Evolutionary conservation across 2,113 vertebrate species (phyloP), one percentile per base, ranked within the genome.

Genomic region (Otis tarda): DNA sequence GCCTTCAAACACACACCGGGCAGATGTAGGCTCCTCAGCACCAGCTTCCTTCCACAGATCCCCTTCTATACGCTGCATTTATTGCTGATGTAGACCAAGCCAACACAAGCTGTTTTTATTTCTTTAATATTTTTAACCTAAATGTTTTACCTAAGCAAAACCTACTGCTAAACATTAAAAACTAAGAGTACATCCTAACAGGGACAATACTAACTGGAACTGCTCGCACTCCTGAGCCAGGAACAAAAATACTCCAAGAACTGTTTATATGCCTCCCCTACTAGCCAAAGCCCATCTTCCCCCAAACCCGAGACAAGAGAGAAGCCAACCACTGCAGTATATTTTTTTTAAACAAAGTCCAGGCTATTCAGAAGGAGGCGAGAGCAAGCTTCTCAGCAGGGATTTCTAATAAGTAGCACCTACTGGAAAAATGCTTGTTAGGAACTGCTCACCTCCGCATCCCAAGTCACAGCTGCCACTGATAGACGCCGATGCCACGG

Each of bases 401-500:
- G n/a, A 70, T 53, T 79, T 69, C 41, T 50, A 56, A 28, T 9
- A 50, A 45, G 47, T 55, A 89, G 63, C 50, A 76, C 1, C 41
- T 45, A 24, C 20, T 30, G 28, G 55, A 33, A 56, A 37, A 79
- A 73, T 0, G 1, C 74, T 55, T 57, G 10, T 39, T 39, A 76
- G 33, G 43, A 20, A 53, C 56, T 43, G 18, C 37, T 81, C n/a
- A 17, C 37, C 20, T 63, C 47, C 2, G 5, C 31, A 68, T 68
- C 25, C 37, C 71, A 52, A 68, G 20, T 52, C 79, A 41, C 14
- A 82, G 69, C 17, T 64, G 35, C 19, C 3, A 1, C 9, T 47
- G 35, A 53, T 3, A 68, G 55, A 49, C 5, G 27, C n/a, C 0
- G 0, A 37, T 12, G 49, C 23, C 33, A 39, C 3, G 1, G n/a